These are phyloP conservation scores for Atherinomorus stipes DNA, from an alignment of 2,113 vertebrate species.

Conservation along the genomic window DNA sequence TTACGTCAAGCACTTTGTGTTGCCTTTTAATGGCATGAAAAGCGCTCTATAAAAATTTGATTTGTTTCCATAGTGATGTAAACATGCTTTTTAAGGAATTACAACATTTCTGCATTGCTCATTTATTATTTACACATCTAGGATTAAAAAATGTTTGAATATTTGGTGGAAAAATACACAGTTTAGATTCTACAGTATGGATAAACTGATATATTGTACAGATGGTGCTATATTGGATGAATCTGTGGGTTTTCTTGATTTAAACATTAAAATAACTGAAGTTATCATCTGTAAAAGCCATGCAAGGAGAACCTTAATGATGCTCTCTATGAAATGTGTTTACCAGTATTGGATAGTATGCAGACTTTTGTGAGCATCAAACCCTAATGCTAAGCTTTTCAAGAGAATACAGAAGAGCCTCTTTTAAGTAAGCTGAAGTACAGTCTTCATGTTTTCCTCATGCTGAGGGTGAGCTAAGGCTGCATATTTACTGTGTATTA, in stretches of 20 bases:
- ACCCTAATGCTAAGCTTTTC: not conserved
- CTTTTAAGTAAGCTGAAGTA: not conserved
- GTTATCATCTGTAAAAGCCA: not conserved
- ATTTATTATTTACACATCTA: no score
- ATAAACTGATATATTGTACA: no score
- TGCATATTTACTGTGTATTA: slow-evolving; percentile 23
- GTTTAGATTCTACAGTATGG: no score
- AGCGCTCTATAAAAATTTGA: no score
- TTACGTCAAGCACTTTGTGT: no score
- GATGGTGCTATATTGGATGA: no score
- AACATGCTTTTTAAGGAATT: no score
- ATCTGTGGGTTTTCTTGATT: not conserved
- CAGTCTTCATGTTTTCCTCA: slow-evolving; percentile 16
- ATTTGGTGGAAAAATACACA: no score
- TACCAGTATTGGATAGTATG: not conserved
- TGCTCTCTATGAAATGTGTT: not conserved
- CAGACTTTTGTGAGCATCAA: not conserved
- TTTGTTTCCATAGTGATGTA: no score
- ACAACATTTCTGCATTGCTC: no score
- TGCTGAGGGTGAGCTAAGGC: not conserved
- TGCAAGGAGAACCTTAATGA: not conserved
- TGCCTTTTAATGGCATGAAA: no score
- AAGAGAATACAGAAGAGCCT: not conserved
- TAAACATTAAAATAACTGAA: slow-evolving; percentile 2
- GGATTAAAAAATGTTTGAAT: no score